phyloP scores from a whole-genome alignment of 2,797 vertebrate genomes.

The Carcharodon carcharias region DNA sequence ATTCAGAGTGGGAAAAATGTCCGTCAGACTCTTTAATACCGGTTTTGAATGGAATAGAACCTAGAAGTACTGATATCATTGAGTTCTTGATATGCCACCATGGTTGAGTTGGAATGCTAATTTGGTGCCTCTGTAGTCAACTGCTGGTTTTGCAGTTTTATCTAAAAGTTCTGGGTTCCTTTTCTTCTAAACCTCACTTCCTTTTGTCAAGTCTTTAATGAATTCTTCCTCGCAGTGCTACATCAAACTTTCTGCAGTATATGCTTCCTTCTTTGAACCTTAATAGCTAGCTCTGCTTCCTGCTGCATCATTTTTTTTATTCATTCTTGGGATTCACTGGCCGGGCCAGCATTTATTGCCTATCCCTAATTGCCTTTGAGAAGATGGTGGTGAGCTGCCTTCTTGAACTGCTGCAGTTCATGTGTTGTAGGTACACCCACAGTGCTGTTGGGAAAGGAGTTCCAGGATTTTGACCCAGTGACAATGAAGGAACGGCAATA shows the following conservation, averaged over 20 bases:
- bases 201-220: background rate
- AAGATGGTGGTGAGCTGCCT: no score
- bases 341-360: no score
- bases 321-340: no score
- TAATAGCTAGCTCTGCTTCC: background rate
- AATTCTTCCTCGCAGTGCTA: background rate
- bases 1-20: background rate
- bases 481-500: no score
- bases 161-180: background rate
- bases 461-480: no score
- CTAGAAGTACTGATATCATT: background rate
- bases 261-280: background rate
- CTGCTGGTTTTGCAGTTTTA: background rate
- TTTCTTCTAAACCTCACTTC: background rate
- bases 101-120: background rate
- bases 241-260: background rate
- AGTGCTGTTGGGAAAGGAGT: no score
- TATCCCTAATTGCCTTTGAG: no score
- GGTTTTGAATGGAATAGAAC: background rate
- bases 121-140: background rate
- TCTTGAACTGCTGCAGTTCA: no score
- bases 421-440: no score
- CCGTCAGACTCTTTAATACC: background rate
- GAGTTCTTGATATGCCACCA: background rate
- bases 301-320: background rate